Conservation (phyloP, 2,888 invertebrate genomes). For the Pyrrhosoma nymphula region DNA sequence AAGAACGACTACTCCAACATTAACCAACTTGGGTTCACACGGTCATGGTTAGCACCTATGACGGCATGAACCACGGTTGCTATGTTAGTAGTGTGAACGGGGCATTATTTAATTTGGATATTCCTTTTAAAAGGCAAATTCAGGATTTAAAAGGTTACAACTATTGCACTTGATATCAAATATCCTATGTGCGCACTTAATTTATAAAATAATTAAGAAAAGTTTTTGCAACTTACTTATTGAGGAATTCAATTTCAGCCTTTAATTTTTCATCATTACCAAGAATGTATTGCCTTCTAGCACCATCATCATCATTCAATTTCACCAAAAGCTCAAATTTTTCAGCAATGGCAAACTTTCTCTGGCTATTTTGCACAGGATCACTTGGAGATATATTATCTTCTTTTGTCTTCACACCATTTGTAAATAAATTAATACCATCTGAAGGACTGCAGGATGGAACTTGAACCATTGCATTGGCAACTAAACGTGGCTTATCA, state of each 20-base stretch:
- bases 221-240: background rate
- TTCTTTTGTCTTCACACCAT: background rate
- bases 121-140: no score
- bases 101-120: no score
- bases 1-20: no score
- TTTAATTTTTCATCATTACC: constrained; percentile 38
- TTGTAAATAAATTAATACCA: background rate
- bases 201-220: no score
- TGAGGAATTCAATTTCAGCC: constrained; percentile 19
- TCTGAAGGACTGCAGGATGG: no score
- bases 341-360: background rate
- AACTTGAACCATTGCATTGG: background rate
- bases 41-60: no score
- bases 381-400: background rate
- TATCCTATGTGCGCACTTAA: no score
- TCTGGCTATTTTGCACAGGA: background rate
- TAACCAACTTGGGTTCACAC: no score
- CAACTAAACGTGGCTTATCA: background rate
- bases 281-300: background rate
- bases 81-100: no score
- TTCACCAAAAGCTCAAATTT: constrained; percentile 42
- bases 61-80: no score
- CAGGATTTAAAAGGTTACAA: no score
- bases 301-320: background rate
- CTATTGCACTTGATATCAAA: no score